Evolutionary conservation across 2,797 vertebrate genomes (phyloP).

Genomic region (Oceanodroma leucorhoa): DNA sequence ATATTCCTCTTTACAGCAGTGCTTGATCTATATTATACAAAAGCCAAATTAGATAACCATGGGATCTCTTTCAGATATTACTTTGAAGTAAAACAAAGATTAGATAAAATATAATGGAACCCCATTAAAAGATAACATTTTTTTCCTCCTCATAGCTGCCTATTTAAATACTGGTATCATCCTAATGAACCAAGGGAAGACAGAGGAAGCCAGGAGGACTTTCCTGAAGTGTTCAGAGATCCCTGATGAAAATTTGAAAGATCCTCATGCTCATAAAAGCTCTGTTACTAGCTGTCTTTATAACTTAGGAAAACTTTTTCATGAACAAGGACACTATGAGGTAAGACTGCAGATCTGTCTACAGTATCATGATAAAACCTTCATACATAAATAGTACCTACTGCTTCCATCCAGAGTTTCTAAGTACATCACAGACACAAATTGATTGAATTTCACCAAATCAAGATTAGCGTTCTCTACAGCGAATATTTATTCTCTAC

Average conservation of each 20-base stretch:
- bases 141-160: conserved; percentile 79
- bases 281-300: conserved; percentile 98
- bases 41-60: not conserved
- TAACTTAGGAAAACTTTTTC: conserved; percentile 96
- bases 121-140: not conserved
- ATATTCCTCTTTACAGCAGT: not conserved
- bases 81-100: not conserved
- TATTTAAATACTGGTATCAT: conserved; percentile 99
- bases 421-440: not conserved
- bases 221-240: conserved; percentile 97
- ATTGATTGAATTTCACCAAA: not conserved
- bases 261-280: conserved; percentile 97
- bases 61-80: not conserved
- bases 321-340: conserved; percentile 96
- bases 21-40: not conserved
- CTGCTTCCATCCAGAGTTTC: not conserved
- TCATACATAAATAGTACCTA: not conserved
- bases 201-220: conserved; percentile 91
- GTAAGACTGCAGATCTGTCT: conserved; percentile 67
- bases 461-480: not conserved
- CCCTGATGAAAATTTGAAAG: conserved; percentile 97
- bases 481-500: not conserved
- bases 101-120: not conserved
- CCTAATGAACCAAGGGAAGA: conserved; percentile 94
- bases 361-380: not conserved